Percentiles rank a stretch among this genome's conserved stretches.
Conservation (phyloP, 1,140 invertebrate genomes). For the Penaeus vannamei region DNA sequence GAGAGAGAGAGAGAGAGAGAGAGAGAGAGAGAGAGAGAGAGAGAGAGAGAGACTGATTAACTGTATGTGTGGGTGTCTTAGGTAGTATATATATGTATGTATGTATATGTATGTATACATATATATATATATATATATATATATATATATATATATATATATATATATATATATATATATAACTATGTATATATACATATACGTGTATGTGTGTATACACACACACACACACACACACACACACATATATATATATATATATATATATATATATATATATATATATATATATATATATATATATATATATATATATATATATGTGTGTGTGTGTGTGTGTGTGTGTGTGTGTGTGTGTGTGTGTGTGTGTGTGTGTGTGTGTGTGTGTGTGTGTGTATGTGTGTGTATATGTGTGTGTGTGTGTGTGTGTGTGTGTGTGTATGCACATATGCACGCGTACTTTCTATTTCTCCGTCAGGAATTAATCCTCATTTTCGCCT, state of each 20-base stretch:
- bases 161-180: background rate
- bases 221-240: no score
- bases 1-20: background rate
- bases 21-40: background rate
- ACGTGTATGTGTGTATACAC: no score
- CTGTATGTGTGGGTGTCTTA: background rate
- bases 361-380: no score
- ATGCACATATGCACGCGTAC: no score
- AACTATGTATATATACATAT: no score
- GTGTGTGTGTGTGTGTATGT: no score
- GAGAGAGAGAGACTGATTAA: background rate
- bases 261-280: background rate
- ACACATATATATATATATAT: background rate
- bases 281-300: background rate
- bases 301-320: background rate
- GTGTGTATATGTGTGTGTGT: no score
- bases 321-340: no score
- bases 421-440: no score
- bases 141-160: background rate
- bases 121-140: conserved; percentile 10
- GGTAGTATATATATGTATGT: background rate
- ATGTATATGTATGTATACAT: conserved; percentile 16
- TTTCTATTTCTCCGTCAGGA: no score
- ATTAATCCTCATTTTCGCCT: no score
- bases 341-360: no score